Percentiles rank a stretch among this genome's conserved stretches.
Evolutionary conservation across 2,888 invertebrate species (phyloP).

Genomic region (Noctuana brunneofusca): DNA sequence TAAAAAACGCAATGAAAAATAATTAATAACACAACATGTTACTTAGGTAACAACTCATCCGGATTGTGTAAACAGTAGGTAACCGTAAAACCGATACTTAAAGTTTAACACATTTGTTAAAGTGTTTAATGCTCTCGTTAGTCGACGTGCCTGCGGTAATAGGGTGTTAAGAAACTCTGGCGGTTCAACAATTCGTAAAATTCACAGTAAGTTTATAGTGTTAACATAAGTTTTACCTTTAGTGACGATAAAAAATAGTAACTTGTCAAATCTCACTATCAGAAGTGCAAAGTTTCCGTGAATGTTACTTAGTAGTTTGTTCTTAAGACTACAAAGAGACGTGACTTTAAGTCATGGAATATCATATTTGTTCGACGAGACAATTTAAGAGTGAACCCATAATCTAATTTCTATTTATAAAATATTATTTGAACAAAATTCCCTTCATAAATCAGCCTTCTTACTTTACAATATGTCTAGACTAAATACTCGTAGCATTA

Average conservation of each 20-base stretch:
- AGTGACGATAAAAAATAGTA: conserved; percentile 28
- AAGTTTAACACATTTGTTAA: conserved; percentile 29
- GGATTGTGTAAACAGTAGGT: conserved; percentile 25
- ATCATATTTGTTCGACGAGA: neutral
- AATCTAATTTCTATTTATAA: too few relatives aligned
- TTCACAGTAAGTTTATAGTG: conserved; percentile 33
- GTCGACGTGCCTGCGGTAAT: conserved; percentile 12
- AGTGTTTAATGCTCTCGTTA: conserved; percentile 30
- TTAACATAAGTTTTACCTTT: conserved; percentile 22
- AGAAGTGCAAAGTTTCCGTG: conserved; percentile 33
- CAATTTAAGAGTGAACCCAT: too few relatives aligned
- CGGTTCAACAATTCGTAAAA: conserved; percentile 30
- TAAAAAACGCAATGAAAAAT: neutral
- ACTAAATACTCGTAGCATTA: too few relatives aligned
- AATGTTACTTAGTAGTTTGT: conserved; percentile 29
- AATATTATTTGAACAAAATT: too few relatives aligned
- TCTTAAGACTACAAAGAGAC: conserved; percentile 16
- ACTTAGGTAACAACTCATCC: neutral
- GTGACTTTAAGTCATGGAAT: conserved; percentile 4
- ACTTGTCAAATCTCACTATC: conserved; percentile 26
- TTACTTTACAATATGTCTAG: too few relatives aligned
- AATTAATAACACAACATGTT: too few relatives aligned
- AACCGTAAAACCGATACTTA: conserved; percentile 26
- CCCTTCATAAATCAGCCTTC: too few relatives aligned
- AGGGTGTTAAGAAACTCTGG: conserved; percentile 31